Evolutionary conservation across 2,113 vertebrate genomes (phyloP).

Genomic region (Eidolon helvum): DNA sequence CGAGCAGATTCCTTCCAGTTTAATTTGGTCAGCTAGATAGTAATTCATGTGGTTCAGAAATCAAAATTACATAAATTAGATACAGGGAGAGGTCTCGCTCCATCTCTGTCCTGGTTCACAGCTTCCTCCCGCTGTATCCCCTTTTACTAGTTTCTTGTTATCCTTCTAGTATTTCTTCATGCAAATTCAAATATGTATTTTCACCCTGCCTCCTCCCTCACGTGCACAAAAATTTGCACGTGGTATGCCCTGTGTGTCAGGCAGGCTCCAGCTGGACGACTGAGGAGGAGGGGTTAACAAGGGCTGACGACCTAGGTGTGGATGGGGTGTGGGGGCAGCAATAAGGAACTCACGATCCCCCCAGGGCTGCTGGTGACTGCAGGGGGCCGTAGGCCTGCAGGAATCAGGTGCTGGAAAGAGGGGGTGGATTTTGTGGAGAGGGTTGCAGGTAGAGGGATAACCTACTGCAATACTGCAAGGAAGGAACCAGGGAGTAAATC

Average conservation of each 20-base stretch:
- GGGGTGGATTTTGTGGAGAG: neutral
- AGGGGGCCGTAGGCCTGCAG: neutral
- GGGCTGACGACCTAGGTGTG: neutral
- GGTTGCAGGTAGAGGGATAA: neutral
- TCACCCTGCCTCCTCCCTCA: neutral
- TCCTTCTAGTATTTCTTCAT: neutral
- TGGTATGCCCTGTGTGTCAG: neutral
- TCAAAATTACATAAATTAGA: neutral
- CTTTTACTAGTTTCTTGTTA: neutral
- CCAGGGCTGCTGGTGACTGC: neutral
- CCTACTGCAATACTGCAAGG: rapidly evolving
- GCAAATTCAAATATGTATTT: neutral
- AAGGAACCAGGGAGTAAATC: neutral
- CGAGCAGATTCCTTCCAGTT: neutral
- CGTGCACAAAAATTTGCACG: neutral
- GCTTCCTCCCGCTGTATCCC: rapidly evolving
- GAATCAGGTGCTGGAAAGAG: neutral
- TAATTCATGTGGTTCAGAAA: neutral
- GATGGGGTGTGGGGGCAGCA: neutral
- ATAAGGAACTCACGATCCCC: rapidly evolving
- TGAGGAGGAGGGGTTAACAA: neutral
- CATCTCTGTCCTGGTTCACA: neutral
- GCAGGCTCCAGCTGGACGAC: neutral
- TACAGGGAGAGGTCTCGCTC: neutral
- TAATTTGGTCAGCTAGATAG: neutral